A percentile compares a stretch with the other conserved stretches of the same genome.
These are phyloP conservation scores for Beroe forskalii DNA, from an alignment of 37 sponge, comb jelly and placozoan genomes.

Conservation along the genomic window DNA sequence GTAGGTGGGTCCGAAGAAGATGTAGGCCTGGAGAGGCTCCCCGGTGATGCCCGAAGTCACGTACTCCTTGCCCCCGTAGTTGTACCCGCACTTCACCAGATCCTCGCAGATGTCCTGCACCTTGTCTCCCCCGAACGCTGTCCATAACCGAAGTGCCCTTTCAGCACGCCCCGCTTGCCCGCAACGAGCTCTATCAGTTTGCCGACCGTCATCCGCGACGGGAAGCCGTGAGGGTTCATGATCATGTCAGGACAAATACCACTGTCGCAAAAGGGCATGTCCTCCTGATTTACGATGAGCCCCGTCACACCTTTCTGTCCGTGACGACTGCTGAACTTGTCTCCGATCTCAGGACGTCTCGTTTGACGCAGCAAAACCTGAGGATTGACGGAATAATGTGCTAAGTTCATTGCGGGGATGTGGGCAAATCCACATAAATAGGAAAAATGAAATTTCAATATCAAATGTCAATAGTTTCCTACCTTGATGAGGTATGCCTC, in stretches of 20 bases:
- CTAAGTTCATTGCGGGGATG: no score
- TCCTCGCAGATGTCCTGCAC: constrained; percentile 82
- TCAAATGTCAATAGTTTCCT: no score
- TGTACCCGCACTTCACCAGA: constrained; percentile 84
- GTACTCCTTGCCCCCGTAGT: constrained; percentile 94
- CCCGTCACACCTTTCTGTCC: constrained; percentile 99
- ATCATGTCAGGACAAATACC: constrained; percentile 93
- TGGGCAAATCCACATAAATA: no score
- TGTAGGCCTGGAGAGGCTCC: constrained; percentile 87
- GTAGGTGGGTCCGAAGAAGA: constrained; percentile 98
- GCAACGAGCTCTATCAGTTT: constrained; percentile 94
- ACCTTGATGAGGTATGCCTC: no score
- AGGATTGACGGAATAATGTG: no score
- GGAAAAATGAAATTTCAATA: no score
- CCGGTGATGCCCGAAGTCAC: constrained; percentile 97
- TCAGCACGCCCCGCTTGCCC: constrained; percentile 90
- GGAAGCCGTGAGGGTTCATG: constrained; percentile 99
- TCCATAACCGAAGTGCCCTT: constrained; percentile 93
- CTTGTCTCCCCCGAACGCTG: constrained; percentile 90
- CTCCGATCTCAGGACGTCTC: constrained; percentile 92
- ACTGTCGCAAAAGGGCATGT: constrained; percentile 94
- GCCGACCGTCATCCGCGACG: constrained; percentile 98
- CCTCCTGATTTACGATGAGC: constrained; percentile 90
- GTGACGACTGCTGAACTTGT: constrained; percentile 99
- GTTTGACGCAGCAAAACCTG: constrained; percentile 85